These are phyloP conservation scores for Ceriagrion tenellum DNA, from an alignment of 2,888 invertebrate genomes.

Conservation along the genomic window DNA sequence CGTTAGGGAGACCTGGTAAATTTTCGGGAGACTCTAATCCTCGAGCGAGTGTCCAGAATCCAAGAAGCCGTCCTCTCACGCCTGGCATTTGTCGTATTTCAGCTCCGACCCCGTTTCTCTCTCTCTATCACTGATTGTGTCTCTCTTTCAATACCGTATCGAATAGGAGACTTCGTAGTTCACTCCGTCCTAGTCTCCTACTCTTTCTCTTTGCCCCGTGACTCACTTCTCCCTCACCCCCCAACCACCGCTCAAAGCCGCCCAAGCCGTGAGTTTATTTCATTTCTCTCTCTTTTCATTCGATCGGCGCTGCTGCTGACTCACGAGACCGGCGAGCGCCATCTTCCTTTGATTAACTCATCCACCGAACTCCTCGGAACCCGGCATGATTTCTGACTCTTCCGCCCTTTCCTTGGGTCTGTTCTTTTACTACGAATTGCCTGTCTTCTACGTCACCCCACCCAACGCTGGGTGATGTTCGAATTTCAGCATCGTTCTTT, in stretches of 20 bases:
- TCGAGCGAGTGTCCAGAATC: neutral
- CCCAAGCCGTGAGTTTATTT: neutral
- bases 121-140: neutral
- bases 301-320: conserved; percentile 5
- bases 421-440: neutral
- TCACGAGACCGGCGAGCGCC: conserved; percentile 29
- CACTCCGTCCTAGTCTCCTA: neutral
- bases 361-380: conserved; percentile 26
- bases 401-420: neutral
- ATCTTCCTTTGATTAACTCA: conserved; percentile 63
- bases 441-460: neutral
- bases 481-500: too few species aligned
- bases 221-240: neutral
- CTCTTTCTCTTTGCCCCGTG: neutral
- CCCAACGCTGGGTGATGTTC: too few species aligned
- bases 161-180: neutral
- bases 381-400: neutral
- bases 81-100: neutral
- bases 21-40: neutral
- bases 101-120: neutral
- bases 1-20: too few species aligned
- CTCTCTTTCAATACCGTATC: neutral
- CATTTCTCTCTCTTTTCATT: conserved; percentile 6
- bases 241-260: neutral
- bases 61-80: neutral